Evolutionary conservation across 2,113 vertebrate genomes (phyloP).

Genomic region (Xyrauchen texanus): DNA sequence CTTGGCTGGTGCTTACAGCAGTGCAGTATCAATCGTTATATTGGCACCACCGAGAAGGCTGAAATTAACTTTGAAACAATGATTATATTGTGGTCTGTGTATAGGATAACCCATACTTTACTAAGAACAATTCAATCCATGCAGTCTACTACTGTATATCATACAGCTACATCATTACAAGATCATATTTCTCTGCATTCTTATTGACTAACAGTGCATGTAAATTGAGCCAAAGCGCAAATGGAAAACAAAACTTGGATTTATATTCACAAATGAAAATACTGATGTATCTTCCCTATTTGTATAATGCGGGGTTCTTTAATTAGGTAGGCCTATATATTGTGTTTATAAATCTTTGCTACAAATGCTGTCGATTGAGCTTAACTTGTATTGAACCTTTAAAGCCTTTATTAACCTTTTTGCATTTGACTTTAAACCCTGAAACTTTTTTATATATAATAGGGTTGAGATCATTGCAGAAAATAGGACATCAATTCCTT

Average conservation of each 20-base stretch:
- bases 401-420: too few species aligned
- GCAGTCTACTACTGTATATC: background rate
- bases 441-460: too few species aligned
- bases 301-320: background rate
- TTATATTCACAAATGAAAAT: slow-evolving; percentile 19
- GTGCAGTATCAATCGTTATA: slow-evolving; percentile 51
- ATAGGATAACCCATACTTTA: slow-evolving; percentile 38
- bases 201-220: slow-evolving; percentile 28
- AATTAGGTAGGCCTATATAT: too few species aligned
- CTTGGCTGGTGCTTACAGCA: slow-evolving; percentile 49
- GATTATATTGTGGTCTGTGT: slow-evolving; percentile 21
- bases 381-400: too few species aligned
- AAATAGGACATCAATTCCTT: too few species aligned
- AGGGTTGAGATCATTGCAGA: too few species aligned
- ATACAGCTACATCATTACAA: slow-evolving; percentile 30
- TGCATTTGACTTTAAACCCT: too few species aligned
- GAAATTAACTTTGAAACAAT: slow-evolving; percentile 36
- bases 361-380: too few species aligned
- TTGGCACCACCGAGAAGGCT: slow-evolving; percentile 38
- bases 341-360: too few species aligned
- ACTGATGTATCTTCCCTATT: background rate
- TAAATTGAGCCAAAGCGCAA: slow-evolving; percentile 8
- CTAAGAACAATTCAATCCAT: slow-evolving; percentile 40
- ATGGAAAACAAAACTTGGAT: slow-evolving; percentile 18
- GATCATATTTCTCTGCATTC: slow-evolving; percentile 12